Base-by-base conservation (phyloP, 2,113 vertebrate species). In the Corythornis cristatus region DNA sequence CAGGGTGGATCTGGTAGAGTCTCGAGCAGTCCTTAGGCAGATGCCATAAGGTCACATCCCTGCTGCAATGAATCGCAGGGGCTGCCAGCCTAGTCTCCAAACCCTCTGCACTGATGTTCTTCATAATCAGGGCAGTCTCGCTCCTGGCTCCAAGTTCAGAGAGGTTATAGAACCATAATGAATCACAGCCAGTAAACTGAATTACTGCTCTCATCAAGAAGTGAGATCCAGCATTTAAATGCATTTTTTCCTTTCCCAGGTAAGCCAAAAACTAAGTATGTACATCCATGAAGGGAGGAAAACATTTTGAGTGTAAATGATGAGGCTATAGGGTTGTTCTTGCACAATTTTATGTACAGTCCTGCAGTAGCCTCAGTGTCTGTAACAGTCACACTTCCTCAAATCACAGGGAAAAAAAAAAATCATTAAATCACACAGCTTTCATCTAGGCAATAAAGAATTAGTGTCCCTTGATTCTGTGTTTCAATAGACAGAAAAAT, bases 171-270 rank as follows among this genome's bases (percentile, higher is more conserved):
- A 96, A 75, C 51, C 78, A 25, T 71, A 86, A 95, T 94, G 93
- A 96, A 96, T 96, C 91, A 95, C 79, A 37, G 6, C 87, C 89
- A 86, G 87, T 72, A 92, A 96, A 96, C 57, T 92, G 93, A 96
- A 89, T 95, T 94, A 92, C 75, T 79, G 86, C 71, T 93, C 56
- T 91, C 94, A 95, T 93, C 84, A 83, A 9, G 51, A 90, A 90
- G 81, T 5, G 3, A 94, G 78, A 95, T 50, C 60, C 17, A 93
- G 72, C 67, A 88, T 94, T 92, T 94, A 88, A 90, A 76, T 86
- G 84, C 40, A 42, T 77, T 88, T 85, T 70, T 71, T 64, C 43
- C 40, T 57, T 67, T 81, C 51, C 65, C 86, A 76, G 53, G 61
- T 68, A 90, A 79, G 66, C 37, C 60, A 66, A 70, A 17, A 70